Evolutionary conservation across 2,888 invertebrate genomes (phyloP).

Genomic region (Euspilapteryx auroguttella): DNA sequence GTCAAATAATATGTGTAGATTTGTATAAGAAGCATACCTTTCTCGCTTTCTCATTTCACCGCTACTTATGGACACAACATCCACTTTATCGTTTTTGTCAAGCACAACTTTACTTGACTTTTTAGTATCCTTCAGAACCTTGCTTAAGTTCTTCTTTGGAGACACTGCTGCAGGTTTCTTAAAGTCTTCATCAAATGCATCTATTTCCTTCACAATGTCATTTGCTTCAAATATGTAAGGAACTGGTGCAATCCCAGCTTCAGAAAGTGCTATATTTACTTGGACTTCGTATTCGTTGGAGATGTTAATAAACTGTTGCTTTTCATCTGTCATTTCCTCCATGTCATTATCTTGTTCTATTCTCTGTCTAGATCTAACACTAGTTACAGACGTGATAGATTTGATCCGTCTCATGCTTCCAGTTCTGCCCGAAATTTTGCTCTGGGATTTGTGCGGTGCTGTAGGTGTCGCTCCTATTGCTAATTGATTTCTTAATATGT

Average conservation of each 20-base stretch:
- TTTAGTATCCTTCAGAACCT: slow-evolving; percentile 16
- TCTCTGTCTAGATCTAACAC: background rate
- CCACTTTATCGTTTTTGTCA: slow-evolving; percentile 17
- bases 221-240: slow-evolving; percentile 25
- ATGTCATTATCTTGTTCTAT: no score
- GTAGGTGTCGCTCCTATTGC: background rate
- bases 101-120: slow-evolving; percentile 22
- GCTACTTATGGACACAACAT: slow-evolving; percentile 13
- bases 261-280: no score
- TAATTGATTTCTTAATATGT: background rate
- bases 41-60: slow-evolving; percentile 16
- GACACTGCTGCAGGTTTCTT: slow-evolving; percentile 19
- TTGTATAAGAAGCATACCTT: slow-evolving; percentile 16
- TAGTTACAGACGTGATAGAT: background rate
- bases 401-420: background rate
- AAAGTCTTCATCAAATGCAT: slow-evolving; percentile 17
- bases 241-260: slow-evolving; percentile 6
- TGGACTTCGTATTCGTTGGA: no score
- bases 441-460: no score
- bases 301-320: no score
- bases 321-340: no score
- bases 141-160: slow-evolving; percentile 16
- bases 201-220: slow-evolving; percentile 22
- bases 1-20: background rate
- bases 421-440: no score